Percentiles rank a stretch among this genome's conserved stretches.
Evolutionary conservation across 2,113 vertebrate genomes (phyloP).

Genomic region (Aepyceros melampus): DNA sequence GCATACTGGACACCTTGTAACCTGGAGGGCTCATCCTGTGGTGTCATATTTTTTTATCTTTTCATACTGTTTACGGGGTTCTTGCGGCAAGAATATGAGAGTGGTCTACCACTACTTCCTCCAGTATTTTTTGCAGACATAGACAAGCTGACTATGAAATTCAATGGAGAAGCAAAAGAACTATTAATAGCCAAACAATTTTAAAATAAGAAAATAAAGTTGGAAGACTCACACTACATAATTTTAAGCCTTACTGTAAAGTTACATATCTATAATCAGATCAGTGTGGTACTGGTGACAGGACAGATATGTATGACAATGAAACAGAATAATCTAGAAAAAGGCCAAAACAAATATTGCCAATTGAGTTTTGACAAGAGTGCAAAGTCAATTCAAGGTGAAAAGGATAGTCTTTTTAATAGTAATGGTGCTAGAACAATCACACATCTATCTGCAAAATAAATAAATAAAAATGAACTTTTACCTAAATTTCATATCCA

Average conservation of each 20-base stretch:
- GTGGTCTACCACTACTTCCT: background rate
- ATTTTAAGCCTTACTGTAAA: background rate
- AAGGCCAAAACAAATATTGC: background rate
- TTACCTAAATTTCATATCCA: background rate
- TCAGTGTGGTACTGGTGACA: background rate
- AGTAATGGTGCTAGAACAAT: background rate
- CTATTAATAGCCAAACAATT: background rate
- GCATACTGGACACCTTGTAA: background rate
- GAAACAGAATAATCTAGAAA: background rate
- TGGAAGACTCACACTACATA: background rate
- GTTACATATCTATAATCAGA: background rate
- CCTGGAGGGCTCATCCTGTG: background rate
- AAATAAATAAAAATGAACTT: background rate
- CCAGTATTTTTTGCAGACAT: background rate
- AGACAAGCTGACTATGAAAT: background rate
- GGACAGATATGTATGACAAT: background rate
- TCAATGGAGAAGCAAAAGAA: background rate
- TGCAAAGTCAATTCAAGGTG: background rate
- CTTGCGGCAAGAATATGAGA: background rate
- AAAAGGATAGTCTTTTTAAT: background rate
- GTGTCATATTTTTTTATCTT: background rate
- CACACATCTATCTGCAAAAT: background rate
- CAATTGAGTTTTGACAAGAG: background rate
- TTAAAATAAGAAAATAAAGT: background rate
- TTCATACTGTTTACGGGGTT: background rate